Evolutionary conservation across 2,113 vertebrate genomes (phyloP).

Genomic region (Leucosticte australis): DNA sequence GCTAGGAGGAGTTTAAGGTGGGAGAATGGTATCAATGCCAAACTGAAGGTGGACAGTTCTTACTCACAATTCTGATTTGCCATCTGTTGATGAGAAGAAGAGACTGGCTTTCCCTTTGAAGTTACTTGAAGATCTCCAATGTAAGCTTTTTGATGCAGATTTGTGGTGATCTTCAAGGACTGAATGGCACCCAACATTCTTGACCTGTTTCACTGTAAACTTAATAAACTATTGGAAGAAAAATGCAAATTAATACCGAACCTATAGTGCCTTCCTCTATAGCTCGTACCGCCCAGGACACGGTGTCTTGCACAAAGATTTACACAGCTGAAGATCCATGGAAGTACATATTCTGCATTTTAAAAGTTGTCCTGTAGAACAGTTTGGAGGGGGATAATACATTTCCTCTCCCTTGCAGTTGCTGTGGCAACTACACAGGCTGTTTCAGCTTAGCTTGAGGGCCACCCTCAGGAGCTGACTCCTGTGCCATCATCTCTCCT

Average conservation of each 20-base stretch:
- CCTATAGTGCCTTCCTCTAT: background rate
- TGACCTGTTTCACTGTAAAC: background rate
- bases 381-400: background rate
- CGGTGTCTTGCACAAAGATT: background rate
- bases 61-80: conserved; percentile 8
- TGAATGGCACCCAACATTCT: background rate
- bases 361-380: background rate
- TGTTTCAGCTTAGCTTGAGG: background rate
- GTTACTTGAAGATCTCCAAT: background rate
- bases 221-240: background rate
- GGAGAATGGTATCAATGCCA: background rate
- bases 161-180: background rate
- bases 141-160: background rate
- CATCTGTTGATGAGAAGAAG: background rate
- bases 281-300: accelerated
- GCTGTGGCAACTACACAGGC: background rate
- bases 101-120: background rate
- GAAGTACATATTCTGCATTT: background rate
- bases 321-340: background rate
- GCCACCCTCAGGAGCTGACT: background rate
- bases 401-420: background rate
- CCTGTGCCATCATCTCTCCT: background rate
- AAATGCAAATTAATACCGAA: background rate
- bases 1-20: conserved; percentile 20
- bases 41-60: conserved; percentile 39